Evolutionary conservation across 2,797 vertebrate genomes (phyloP), one percentile per base, ranked within the genome.

Genomic region (Cyclopterus lumpus): DNA sequence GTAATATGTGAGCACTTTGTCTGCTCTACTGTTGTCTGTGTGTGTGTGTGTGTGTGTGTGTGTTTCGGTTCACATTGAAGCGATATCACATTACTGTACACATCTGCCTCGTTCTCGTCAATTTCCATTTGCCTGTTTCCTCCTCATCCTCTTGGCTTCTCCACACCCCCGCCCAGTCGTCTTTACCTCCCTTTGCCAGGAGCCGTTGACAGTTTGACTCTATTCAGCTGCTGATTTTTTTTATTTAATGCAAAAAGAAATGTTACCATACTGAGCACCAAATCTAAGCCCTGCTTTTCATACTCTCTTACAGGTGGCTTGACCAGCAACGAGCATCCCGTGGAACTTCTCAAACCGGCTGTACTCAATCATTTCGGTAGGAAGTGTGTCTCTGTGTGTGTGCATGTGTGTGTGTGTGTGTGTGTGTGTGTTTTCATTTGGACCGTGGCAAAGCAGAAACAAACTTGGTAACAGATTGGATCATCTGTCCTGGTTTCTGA

Each of bases 301-400:
- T 87, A 1, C 68, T 90, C 67, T 81, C 58, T 85, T 34, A 82
- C 95, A 98, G 97, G 97, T 94, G 96, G 95, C 89, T 93, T 96
- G 93, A 94, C 95, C 91, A 95, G 93, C 93, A 96, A 95, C 91
- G 95, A 97, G 86, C 96, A 97, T 89, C 95, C 96, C 18, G 93
- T 97, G 92, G 96, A 97, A 83, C 93, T 97, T 85, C 89, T 97
- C 73, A 97, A 94, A 88, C 95, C 96, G 79, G 86, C 95, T 84
- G 87, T 94, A 77, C 94, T 93, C 91, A 97, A 96, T 94, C 96
- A 96, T 93, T 94, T 97, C 44, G 96, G 97, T 98, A 94, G 94
- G 97, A 7, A 42, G 8, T 66, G 10, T 63, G 4, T 70, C 7
- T 53, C n/a, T 61, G 14, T 28, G 40, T n/a, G 0, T 55, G 42